Conservation (phyloP, 2,113 vertebrate species). For the Corythaixoides concolor region DNA sequence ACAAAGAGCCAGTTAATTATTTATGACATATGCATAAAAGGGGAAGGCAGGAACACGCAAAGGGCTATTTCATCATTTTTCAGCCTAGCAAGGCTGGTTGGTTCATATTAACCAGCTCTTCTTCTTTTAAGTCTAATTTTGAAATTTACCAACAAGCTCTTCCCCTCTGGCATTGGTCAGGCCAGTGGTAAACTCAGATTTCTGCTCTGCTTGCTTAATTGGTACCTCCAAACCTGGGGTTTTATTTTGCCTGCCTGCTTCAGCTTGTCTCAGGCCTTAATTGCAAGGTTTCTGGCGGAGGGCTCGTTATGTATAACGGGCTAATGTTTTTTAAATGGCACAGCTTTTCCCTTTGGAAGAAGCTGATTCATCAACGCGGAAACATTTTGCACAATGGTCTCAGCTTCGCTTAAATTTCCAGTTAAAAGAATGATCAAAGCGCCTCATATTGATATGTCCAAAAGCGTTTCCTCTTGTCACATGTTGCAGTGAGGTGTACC, state of each 20-base stretch:
- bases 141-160: not conserved
- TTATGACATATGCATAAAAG: not conserved
- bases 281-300: not conserved
- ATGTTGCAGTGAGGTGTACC: not conserved
- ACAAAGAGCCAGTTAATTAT: conserved; percentile 26
- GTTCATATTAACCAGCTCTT: not conserved
- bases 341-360: not conserved
- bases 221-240: not conserved
- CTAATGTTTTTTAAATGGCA: not conserved
- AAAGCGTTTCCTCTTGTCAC: not conserved
- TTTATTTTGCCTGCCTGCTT: conserved; percentile 33
- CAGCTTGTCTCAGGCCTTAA: conserved; percentile 8
- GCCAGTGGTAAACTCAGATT: not conserved
- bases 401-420: not conserved
- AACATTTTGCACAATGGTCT: not conserved
- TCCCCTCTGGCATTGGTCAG: not conserved
- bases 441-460: not conserved
- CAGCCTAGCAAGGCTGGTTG: not conserved
- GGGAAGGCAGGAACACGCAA: not conserved
- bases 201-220: conserved; percentile 16
- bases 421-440: not conserved
- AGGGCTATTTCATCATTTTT: conserved; percentile 18
- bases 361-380: not conserved
- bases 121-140: conserved; percentile 21
- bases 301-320: not conserved